Evolutionary conservation across 2,888 invertebrate species (phyloP), one percentile per base, ranked within the genome.

Genomic region (Hemithea aestivaria): DNA sequence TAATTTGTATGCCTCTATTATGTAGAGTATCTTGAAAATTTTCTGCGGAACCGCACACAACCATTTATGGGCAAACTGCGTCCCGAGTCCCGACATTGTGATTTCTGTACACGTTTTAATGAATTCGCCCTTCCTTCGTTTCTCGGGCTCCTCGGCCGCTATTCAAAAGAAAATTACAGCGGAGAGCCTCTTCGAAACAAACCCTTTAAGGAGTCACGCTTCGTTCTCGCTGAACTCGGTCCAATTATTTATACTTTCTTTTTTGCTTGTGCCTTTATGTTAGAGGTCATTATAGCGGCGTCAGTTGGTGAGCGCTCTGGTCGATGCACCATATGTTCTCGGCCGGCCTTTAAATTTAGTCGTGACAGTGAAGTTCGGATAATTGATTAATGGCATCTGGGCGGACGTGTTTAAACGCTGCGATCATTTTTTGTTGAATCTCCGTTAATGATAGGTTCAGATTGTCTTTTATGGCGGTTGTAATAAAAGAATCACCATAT

Each of bases 141-240:
- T 60, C 66, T 75, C 66, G 62, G 67, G 70, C 64, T 75, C 56
- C 71, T 75, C 73, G 64, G 71, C 65, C 73, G 75, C 73, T 66
- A 73, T 79, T 79, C 75, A 75, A 77, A 80, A 77, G 78, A 80
- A 82, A 82, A 84, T 82, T 81, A 79, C 73, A 75, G 74, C 71
- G 61, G 60, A 76, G 78, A 75, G 69, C 65, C 73, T 81, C 67
- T 69, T 74, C 68, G 73, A 74, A 76, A 77, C 75, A 79, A 84
- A 74, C 76, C 80, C 81, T 79, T 83, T 79, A 72, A 58, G 62
- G 63, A 81, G 78, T 79, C 80, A 80, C 76, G 80, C 77, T 81
- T 66, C 73, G 68, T 68, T 78, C 72, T 78, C 57, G 73, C 80
- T 75, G 74, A 81, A 78, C 73, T 79, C 72, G 66, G 58, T 73